A percentile compares a stretch with the other conserved stretches of the same genome.
phyloP scores from a whole-genome alignment of 2,113 vertebrate species.

The Aplodontia rufa region DNA sequence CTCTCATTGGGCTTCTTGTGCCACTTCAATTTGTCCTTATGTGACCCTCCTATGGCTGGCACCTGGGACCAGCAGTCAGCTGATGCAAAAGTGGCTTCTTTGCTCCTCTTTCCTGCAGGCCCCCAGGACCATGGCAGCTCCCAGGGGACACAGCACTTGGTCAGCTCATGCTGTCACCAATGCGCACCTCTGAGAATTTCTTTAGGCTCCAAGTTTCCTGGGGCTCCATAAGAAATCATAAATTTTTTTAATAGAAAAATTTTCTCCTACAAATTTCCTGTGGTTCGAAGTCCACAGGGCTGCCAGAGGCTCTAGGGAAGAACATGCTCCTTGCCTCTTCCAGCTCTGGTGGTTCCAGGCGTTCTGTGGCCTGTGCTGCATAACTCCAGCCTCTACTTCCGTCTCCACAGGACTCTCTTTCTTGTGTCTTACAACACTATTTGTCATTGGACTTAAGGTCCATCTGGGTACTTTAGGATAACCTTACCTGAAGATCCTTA shows the following conservation, averaged over 20 bases:
- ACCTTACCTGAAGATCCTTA: background rate
- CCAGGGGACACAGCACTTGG: background rate
- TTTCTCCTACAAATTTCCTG: background rate
- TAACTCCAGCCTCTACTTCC: background rate
- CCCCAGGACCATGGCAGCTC: background rate
- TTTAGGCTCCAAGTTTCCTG: background rate
- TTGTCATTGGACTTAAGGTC: background rate
- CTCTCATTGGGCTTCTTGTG: background rate
- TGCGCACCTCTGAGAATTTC: background rate
- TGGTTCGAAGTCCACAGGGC: background rate
- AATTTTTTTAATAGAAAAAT: background rate
- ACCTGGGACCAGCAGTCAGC: background rate
- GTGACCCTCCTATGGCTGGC: background rate
- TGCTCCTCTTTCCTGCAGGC: background rate
- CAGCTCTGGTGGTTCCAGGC: background rate
- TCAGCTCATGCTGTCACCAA: background rate
- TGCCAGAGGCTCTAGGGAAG: rapidly evolving
- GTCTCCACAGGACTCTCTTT: background rate
- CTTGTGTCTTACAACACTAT: background rate
- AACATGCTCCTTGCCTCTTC: background rate
- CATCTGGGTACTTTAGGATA: background rate
- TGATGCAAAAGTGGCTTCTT: background rate
- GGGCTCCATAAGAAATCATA: background rate
- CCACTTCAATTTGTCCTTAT: background rate
- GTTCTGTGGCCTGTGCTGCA: background rate